phyloP scores from a whole-genome alignment of 2,888 invertebrate species.

The Liposcelis brunnea region DNA sequence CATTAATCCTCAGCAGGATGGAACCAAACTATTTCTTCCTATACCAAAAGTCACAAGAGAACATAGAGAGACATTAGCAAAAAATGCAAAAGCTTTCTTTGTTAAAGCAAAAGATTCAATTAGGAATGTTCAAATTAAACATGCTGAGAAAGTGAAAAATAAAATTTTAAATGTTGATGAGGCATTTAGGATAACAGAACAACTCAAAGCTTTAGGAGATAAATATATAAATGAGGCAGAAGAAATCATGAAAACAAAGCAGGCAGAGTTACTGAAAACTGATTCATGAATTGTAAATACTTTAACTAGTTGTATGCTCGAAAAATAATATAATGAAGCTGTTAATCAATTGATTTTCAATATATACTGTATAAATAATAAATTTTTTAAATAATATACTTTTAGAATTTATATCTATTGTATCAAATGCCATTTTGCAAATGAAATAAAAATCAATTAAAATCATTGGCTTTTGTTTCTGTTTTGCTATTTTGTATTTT shows the following conservation, averaged over 20 bases:
- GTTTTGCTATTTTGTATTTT: no score
- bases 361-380: no score
- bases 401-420: no score
- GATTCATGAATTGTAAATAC: no score
- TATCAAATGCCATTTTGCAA: no score
- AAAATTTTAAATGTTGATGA: slow-evolving; percentile 56
- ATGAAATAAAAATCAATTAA: no score
- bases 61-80: slow-evolving; percentile 71
- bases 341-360: no score
- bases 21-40: slow-evolving; percentile 72
- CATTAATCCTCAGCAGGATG: slow-evolving; percentile 88
- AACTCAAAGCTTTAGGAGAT: slow-evolving; percentile 47
- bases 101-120: slow-evolving; percentile 61
- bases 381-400: no score
- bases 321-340: no score
- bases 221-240: slow-evolving; percentile 47
- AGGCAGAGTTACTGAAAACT: slow-evolving; percentile 42
- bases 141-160: slow-evolving; percentile 51
- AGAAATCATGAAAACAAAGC: slow-evolving; percentile 46
- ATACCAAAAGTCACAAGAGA: slow-evolving; percentile 89
- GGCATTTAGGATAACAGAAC: slow-evolving; percentile 41
- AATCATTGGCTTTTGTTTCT: no score
- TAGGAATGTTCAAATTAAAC: slow-evolving; percentile 56
- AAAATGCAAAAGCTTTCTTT: slow-evolving; percentile 69
- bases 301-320: no score